Evolutionary conservation across 2,888 invertebrate species (phyloP), one percentile per base, ranked within the genome.

Genomic region (Sarcophaga carnaria): DNA sequence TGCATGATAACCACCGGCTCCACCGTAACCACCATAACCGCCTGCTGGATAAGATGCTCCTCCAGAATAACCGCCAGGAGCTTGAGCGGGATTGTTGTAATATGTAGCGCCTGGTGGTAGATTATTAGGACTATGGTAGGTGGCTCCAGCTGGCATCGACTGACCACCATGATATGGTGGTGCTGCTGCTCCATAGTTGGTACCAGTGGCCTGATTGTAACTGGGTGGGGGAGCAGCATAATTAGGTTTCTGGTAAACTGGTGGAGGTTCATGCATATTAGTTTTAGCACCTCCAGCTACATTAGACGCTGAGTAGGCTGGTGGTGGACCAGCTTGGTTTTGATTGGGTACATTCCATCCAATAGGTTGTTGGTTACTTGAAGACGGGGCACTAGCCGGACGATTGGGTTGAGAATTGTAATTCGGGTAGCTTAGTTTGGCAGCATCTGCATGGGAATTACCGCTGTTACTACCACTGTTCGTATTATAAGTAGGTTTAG

Each of bases 341-440:
- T 92, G 92, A 67, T 89, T 89, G 1, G 92, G 93, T 2, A 92
- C 92, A 91, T 93, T 93, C 93, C 93, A 93, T 8, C 93, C 93
- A 25, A 91, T 90, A 8, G 91, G 91, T 12, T 90, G 89, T 6
- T 81, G 80, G 79, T 85, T 83, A 0, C 70, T 70, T 12, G 88
- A 69, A 25, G 88, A 78, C 25, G 89, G 85, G 12, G 90, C 89
- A 27, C 88, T 89, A 1, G 88, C 87, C 17, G 93, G 93, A 17
- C 91, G 92, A 91, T 93, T 93, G 17, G 93, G 92, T 82, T 92
- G 92, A 0, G 93, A 90, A 69, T 93, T 93, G 71, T 93, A 92
- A 37, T 91, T 91, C 12, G 93, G 86, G 89, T 93, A 93, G 83
- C 93, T 93, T 14, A 93, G 78, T 85, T 93, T 93, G 20, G 92